Conservation (phyloP, 2,888 invertebrate species). For the Boloria euphrosyne region DNA sequence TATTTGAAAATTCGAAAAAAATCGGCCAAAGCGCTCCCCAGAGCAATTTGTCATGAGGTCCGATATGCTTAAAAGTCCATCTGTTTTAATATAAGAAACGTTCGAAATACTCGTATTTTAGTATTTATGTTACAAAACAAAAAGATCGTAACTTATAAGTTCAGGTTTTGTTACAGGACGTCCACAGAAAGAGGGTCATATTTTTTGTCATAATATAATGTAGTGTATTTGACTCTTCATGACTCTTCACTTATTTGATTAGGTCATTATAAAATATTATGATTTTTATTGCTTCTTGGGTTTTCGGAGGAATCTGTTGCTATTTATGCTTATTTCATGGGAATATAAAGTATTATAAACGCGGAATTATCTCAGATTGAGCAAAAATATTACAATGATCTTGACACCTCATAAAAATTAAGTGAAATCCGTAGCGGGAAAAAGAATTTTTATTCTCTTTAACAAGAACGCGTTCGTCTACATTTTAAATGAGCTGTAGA, state of each 20-base stretch:
- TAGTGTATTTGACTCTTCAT: too few relatives aligned
- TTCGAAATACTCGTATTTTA: slow-evolving; percentile 10
- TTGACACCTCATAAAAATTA: slow-evolving; percentile 12
- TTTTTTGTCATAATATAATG: too few relatives aligned
- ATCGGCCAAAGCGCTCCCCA: slow-evolving; percentile 8
- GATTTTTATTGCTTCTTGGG: too few relatives aligned
- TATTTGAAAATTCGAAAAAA: slow-evolving; percentile 16
- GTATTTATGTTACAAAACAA: slow-evolving; percentile 1
- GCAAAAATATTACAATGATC: slow-evolving; percentile 3
- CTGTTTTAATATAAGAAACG: slow-evolving; percentile 19
- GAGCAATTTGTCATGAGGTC: slow-evolving; percentile 23
- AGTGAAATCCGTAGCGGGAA: slow-evolving; percentile 6
- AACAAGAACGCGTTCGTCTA: slow-evolving; percentile 18
- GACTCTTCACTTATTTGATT: too few relatives aligned
- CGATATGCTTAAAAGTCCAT: slow-evolving; percentile 26
- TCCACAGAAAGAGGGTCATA: too few relatives aligned
- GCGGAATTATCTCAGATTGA: neutral
- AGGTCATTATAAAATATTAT: too few relatives aligned
- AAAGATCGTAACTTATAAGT: neutral
- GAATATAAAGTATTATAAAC: too few relatives aligned
- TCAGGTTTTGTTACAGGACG: too few relatives aligned
- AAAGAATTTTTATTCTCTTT: slow-evolving; percentile 10
- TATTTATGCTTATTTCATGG: too few relatives aligned
- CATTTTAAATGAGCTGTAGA: slow-evolving; percentile 24
- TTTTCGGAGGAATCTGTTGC: too few relatives aligned